Percentiles rank a stretch among this genome's conserved stretches.
phyloP scores from a whole-genome alignment of 2,888 invertebrate genomes.

The Atrina japonica region DNA sequence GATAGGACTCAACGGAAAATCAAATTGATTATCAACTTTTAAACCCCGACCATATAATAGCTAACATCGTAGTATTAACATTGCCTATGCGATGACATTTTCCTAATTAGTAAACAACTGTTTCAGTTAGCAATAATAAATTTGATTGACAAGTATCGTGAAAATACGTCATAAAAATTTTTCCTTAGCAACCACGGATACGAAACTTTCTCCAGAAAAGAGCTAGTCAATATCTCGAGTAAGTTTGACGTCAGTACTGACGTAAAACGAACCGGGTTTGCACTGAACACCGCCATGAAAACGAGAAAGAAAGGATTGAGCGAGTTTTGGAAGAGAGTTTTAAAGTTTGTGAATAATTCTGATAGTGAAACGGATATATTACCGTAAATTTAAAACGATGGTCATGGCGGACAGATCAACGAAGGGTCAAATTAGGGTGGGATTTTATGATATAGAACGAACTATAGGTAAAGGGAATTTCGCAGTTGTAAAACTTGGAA shows the following conservation, averaged over 20 bases:
- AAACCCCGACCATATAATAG: no score
- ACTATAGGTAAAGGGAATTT: constrained; percentile 99
- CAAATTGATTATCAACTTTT: no score
- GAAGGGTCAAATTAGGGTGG: constrained; percentile 84
- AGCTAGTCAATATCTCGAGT: constrained; percentile 43
- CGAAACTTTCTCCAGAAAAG: constrained; percentile 69
- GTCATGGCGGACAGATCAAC: constrained; percentile 69
- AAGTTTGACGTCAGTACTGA: constrained; percentile 41
- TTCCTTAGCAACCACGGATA: constrained; percentile 73
- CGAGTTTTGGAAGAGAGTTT: constrained; percentile 50
- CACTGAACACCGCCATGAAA: constrained; percentile 45
- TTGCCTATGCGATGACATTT: no score
- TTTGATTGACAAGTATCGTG: constrained; percentile 47
- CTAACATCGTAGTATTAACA: no score
- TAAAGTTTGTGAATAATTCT: constrained; percentile 39
- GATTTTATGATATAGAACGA: constrained; percentile 98
- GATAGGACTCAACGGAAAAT: no score
- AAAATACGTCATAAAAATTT: constrained; percentile 54
- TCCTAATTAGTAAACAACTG: no score
- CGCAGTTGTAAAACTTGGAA: constrained; percentile 98
- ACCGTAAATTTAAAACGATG: constrained; percentile 58
- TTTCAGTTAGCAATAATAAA: no score
- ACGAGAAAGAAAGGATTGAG: constrained; percentile 38
- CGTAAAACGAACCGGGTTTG: constrained; percentile 46
- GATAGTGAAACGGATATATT: constrained; percentile 42